Evolutionary conservation across 1,140 invertebrate genomes (phyloP), one percentile per base, ranked within the genome.

Genomic region (Cydia fagiglandana): DNA sequence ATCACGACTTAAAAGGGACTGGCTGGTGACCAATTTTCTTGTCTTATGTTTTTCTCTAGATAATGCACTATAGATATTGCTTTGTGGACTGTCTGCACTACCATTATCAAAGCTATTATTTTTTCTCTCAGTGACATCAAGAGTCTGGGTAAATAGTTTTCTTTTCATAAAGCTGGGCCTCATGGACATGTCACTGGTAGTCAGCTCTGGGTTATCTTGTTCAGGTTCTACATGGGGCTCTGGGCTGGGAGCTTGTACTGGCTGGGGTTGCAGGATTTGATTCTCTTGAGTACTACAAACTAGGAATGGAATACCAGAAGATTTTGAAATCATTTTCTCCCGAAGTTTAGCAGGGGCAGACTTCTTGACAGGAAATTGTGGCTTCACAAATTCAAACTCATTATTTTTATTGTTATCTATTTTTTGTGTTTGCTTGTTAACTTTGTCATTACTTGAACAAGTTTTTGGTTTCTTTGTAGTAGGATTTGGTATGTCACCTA

Each of bases 91-190:
- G 70, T 84, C 83, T 28, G 76, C 34, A 30, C 68, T 68, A 28
- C 81, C 45, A 75, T 76, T 81, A 56, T 90, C 86, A 78, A 2
- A 78, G 73, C 78, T 88, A 0, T 83, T 15, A 79, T 84, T 88
- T 76, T 84, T 84, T 47, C 81, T 88, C 64, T 92, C 88, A 45
- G 83, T 77, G 2, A 91, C 77, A 85, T 93, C 90, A 38, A 91
- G 74, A 73, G 86, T 91, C 78, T 93, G 90, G 2, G 88, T 89
- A 74, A 90, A 93, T 13, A 93, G 75, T 77, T 93, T 93, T 76
- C 91, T 83, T 79, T 92, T 93, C 0, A 90, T 88, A 76, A 91
- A 93, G 76, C 91, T 91, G 30, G 90, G 88, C 70, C 84, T 87
- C 81, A 84, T 89, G 73, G 88, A 90, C 9, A 87, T 53, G 64